Evolutionary conservation across 2,888 invertebrate species (phyloP).

Genomic region (Acholoe squamosa): DNA sequence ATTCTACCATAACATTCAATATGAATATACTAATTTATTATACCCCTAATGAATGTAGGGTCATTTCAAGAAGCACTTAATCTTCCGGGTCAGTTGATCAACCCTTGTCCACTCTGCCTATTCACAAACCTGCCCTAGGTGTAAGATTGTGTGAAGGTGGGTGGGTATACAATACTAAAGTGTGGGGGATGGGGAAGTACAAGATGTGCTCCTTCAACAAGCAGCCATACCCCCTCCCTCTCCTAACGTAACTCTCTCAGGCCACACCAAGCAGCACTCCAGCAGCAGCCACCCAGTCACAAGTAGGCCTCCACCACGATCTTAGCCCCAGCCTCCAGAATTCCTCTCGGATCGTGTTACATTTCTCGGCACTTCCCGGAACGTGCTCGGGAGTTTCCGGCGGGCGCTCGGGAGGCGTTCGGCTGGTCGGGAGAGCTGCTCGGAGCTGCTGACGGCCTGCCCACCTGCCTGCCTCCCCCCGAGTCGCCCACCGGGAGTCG

Average conservation of each 20-base stretch:
- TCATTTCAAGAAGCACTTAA: too few species aligned
- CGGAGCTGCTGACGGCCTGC: neutral
- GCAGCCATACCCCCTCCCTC: neutral
- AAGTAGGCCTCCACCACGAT: neutral
- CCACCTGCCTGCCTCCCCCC: neutral
- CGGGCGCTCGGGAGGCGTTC: conserved; percentile 22
- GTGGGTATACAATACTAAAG: neutral
- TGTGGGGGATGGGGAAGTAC: too few species aligned
- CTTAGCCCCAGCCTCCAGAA: conserved; percentile 31
- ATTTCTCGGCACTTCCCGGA: conserved; percentile 60
- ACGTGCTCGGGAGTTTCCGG: neutral
- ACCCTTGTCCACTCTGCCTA: neutral
- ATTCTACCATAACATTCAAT: too few species aligned
- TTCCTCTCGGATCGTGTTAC: conserved; percentile 43
- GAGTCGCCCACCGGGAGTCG: neutral
- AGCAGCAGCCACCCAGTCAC: neutral
- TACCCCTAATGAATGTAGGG: too few species aligned
- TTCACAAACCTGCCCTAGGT: neutral
- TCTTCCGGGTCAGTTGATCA: neutral
- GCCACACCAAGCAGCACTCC: neutral
- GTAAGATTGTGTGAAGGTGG: neutral
- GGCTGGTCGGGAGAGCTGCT: conserved; percentile 8
- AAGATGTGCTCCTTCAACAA: neutral
- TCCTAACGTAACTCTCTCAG: neutral
- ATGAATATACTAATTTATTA: too few species aligned